Base-by-base conservation (phyloP, 2,797 vertebrate genomes). In the Taenioides sp. region DNA sequence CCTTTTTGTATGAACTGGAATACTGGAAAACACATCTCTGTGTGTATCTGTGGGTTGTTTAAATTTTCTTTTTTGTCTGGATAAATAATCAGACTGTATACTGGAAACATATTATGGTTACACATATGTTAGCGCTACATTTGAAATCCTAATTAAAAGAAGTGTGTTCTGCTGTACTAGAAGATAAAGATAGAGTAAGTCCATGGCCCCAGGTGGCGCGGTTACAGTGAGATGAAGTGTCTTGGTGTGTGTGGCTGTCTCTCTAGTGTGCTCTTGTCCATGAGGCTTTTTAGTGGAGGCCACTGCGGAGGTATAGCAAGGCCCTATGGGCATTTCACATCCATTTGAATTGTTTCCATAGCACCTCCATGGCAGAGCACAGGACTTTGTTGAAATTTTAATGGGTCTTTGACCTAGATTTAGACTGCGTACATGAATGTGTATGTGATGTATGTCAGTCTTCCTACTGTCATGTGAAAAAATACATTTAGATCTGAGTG, bases 331-430 rank as follows among this genome's bases (percentile, higher is more conserved):
- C 67, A n/a, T 80, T 77, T 80, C 77, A 68, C 83, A 84, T 82
- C 78, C 70, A 77, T 80, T 82, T 83, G 73, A 86, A 87, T 89
- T 91, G 88, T 92, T 91, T 86, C 83, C 79, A 57, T 80, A 83
- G 74, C 76, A 86, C 84, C 86, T 92, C 73, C 59, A 77, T 84
- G 78, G 75, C 83, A 89, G 79, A 84, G 84, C 84, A 63, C 76
- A 89, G 79, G 87, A 86, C 88, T 92, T 90, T 91, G 89, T 88
- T 92, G 85, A 92, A 92, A 92, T 90, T 88, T 93, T 93, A 91
- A 94, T 93, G 89, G 75, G 73, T 86, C 82, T 88, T 87, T 93
- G 93, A 93, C 93, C 93, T 91, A 94, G 92, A 94, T 94, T 89
- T 77, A 22, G 25, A 65, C 67, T 75, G 31, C 61, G 58, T 67